Evolutionary conservation across 2,113 vertebrate genomes (phyloP).

Genomic region (Gavialis gangeticus): DNA sequence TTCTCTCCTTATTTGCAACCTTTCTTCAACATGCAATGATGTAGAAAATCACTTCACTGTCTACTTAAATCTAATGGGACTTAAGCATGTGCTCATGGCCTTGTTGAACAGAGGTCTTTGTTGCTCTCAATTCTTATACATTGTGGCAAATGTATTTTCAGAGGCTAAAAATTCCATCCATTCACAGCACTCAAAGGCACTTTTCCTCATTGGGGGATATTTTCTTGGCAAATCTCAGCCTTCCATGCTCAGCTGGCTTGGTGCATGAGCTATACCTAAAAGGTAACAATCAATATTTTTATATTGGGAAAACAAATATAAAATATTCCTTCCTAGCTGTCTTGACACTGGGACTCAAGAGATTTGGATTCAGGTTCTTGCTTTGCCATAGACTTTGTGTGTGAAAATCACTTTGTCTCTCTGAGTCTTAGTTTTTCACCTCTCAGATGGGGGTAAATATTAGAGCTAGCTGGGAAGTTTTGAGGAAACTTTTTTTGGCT

Average conservation of each 20-base stretch:
- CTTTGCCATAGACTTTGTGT: neutral
- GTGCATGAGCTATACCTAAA: neutral
- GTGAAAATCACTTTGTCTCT: neutral
- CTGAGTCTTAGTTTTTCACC: neutral
- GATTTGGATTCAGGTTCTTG: too few species aligned
- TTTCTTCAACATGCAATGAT: too few species aligned
- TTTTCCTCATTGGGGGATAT: neutral
- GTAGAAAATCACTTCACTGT: rapidly evolving
- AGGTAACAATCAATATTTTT: neutral
- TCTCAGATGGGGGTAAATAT: neutral
- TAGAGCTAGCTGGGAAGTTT: neutral
- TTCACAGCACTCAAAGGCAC: neutral
- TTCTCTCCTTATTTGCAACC: neutral
- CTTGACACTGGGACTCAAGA: neutral
- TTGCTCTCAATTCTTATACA: neutral
- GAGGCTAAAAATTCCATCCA: neutral
- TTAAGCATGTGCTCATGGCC: neutral
- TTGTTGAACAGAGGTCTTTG: neutral
- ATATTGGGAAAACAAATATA: neutral
- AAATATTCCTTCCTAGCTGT: neutral
- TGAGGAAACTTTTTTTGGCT: neutral
- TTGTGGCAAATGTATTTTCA: neutral
- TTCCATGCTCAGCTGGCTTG: neutral
- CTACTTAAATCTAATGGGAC: neutral
- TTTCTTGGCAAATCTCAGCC: neutral